A percentile compares a stretch with the other conserved stretches of the same genome.
Conservation (phyloP, 2,888 invertebrate species). For the Ypsolopha sequella region DNA sequence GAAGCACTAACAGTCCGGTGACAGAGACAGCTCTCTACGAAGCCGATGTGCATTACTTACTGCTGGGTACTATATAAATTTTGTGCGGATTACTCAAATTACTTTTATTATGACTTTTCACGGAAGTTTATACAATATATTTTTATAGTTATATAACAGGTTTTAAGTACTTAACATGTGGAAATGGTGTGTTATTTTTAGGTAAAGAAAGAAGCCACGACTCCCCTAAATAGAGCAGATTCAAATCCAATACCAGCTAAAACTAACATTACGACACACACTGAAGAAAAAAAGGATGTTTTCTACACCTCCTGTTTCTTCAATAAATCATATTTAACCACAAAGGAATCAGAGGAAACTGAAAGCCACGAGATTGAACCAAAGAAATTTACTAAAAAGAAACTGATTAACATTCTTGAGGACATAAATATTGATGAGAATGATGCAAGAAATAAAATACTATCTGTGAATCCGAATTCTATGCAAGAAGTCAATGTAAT, state of each 20-base stretch:
- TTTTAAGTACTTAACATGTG: too few species aligned
- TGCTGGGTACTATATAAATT: too few species aligned
- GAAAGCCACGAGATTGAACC: constrained; percentile 1
- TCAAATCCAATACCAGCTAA: constrained; percentile 3
- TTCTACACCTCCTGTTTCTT: constrained; percentile 28
- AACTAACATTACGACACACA: constrained; percentile 7
- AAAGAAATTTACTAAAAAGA: constrained; percentile 31
- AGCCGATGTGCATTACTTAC: too few species aligned
- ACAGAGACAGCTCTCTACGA: too few species aligned
- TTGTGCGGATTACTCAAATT: too few species aligned
- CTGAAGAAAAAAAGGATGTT: constrained; percentile 12
- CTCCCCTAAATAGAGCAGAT: constrained; percentile 13
- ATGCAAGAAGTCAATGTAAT: constrained; percentile 31
- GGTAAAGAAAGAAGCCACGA: constrained; percentile 27
- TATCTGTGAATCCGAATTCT: constrained; percentile 29
- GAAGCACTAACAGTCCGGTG: too few species aligned
- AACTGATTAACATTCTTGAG: constrained; percentile 50
- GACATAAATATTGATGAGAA: constrained; percentile 35
- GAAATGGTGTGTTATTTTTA: constrained; percentile 12
- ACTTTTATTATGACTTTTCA: too few species aligned
- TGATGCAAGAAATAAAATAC: constrained; percentile 32
- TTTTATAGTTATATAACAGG: too few species aligned
- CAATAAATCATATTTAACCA: constrained; percentile 12
- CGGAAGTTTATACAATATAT: too few species aligned
- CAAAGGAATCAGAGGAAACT: not conserved